Percentiles rank a stretch among this genome's conserved stretches.
Conservation (phyloP, 2,888 invertebrate genomes). For the Drosophila greeni region DNA sequence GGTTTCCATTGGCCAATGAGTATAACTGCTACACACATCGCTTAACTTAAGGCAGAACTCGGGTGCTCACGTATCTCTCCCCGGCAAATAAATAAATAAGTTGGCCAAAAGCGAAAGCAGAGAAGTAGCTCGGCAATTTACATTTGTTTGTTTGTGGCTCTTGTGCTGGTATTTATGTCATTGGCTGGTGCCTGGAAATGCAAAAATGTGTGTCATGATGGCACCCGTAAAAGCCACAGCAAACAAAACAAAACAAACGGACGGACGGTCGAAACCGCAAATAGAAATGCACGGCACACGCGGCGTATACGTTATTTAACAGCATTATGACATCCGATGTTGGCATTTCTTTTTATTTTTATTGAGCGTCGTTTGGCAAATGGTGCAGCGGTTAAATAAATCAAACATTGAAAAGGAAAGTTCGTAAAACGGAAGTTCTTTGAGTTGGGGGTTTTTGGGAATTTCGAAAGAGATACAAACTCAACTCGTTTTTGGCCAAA, state of each 20-base stretch:
- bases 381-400: conserved; percentile 61
- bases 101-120: conserved; percentile 64
- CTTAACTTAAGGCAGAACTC: conserved; percentile 25
- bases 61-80: conserved; percentile 54
- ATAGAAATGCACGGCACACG: conserved; percentile 64
- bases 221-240: conserved; percentile 44
- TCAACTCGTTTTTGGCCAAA: conserved; percentile 28
- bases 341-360: conserved; percentile 31
- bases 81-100: conserved; percentile 5
- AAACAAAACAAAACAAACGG: conserved; percentile 20
- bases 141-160: conserved; percentile 56
- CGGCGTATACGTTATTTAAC: conserved; percentile 68
- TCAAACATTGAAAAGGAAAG: conserved; percentile 55
- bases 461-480: conserved; percentile 2
- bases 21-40: conserved; percentile 18
- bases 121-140: conserved; percentile 47
- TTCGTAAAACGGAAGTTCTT: conserved; percentile 41
- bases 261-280: conserved; percentile 27
- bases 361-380: conserved; percentile 44
- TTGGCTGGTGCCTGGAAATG: conserved; percentile 49
- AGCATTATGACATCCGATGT: conserved; percentile 63
- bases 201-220: conserved; percentile 70
- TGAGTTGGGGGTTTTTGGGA: conserved; percentile 5
- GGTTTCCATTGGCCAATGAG: conserved; percentile 31
- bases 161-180: conserved; percentile 56